phyloP scores from a whole-genome alignment of 1,140 invertebrate genomes.

The Eumeta japonica region DNA sequence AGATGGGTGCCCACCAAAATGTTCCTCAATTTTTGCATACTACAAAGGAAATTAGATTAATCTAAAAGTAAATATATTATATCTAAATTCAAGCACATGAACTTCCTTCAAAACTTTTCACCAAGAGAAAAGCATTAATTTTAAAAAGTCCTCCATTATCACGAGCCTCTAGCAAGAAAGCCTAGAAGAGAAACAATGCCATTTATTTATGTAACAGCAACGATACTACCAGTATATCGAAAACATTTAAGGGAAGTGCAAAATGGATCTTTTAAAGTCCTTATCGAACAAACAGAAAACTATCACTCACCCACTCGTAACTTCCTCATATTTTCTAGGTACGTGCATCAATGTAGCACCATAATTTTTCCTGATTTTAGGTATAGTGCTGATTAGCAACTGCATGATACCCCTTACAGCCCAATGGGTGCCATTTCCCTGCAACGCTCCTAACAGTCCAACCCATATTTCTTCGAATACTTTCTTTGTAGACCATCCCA shows the following conservation, averaged over 20 bases:
- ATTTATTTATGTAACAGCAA: too few relatives aligned
- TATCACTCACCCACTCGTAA: constrained; percentile 21
- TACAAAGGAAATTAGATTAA: too few relatives aligned
- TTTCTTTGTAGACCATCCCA: constrained; percentile 79
- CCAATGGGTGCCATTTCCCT: constrained; percentile 52
- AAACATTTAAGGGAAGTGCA: too few relatives aligned
- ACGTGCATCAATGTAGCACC: constrained; percentile 14
- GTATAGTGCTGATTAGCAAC: constrained; percentile 27
- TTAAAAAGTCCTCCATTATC: too few relatives aligned
- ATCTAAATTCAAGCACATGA: too few relatives aligned
- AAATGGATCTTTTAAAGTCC: too few relatives aligned
- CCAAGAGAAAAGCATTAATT: too few relatives aligned
- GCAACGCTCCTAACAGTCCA: constrained; percentile 77
- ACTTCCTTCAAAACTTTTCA: too few relatives aligned
- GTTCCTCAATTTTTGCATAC: constrained; percentile 36
- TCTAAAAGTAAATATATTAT: constrained; percentile 1
- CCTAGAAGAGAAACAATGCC: too few relatives aligned
- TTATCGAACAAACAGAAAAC: neutral
- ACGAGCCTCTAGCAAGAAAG: too few relatives aligned
- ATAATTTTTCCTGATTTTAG: constrained; percentile 4
- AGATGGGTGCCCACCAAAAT: constrained; percentile 35
- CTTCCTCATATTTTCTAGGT: constrained; percentile 5
- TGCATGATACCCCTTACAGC: constrained; percentile 51
- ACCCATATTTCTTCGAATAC: constrained; percentile 96
- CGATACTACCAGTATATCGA: too few relatives aligned